Evolutionary conservation across 2,888 invertebrate species (phyloP), one percentile per base, ranked within the genome.

Genomic region (Pyralis farinalis): DNA sequence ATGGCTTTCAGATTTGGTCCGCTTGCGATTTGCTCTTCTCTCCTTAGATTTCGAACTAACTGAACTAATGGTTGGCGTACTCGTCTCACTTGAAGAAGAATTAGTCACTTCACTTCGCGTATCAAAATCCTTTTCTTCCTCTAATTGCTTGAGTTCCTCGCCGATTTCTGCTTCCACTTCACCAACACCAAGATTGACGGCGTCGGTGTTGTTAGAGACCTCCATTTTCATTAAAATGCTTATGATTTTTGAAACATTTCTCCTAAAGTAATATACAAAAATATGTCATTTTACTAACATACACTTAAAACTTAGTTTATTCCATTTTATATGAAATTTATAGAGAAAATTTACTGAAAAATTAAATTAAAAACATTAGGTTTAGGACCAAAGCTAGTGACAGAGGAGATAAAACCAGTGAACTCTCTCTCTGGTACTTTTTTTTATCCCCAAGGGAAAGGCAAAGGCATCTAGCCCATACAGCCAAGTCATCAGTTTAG

Each of bases 31-130:
- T 44, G 83, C 77, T 52, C 90, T 90, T 65, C 88, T 90, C 42
- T 90, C 86, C 73, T 91, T 91, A 42, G 90, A 94, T 58, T 93
- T 93, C 44, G 94, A 71, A 60, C 95, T 95, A 22, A 93, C 94
- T 12, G 95, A 93, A 77, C 94, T 95, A 44, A 95, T 95, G 66
- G 94, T 95, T 5, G 94, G 94, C 48, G 93, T 92, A 63, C 92
- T 93, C 1, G 94, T 92, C 42, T 91, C 91, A 49, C 93, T 93
- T 3, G 94, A 94, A 55, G 94, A 93, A 33, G 94, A 94, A 49
- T 96, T 96, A 37, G 96, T 96, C 21, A 97, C 96, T 85, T 97
- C 97, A 77, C 97, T 97, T 7, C 95, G 90, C 1, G 95, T 96
- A 73, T 96, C 96, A 65, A 95, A 96, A 58, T 93, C 91, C 63